Conservation (phyloP, 2,113 vertebrate species). For the Theristicus caerulescens region DNA sequence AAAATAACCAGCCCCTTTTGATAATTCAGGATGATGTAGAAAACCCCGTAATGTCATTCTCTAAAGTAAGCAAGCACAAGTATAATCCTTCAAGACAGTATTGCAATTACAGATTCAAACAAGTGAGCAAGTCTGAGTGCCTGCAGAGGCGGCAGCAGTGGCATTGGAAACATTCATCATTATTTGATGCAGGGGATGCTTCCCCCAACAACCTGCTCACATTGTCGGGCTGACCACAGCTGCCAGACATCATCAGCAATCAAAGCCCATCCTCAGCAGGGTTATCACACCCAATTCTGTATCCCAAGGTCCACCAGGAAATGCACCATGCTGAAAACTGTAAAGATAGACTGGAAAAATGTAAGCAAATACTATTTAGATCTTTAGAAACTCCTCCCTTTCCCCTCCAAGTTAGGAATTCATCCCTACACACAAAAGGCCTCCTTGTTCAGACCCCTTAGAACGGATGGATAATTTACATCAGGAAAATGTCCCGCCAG, state of each 20-base stretch:
- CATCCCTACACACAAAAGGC: constrained; percentile 60
- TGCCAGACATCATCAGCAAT: neutral
- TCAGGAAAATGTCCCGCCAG: constrained; percentile 58
- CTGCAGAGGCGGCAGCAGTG: neutral
- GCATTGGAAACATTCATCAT: rapidly evolving
- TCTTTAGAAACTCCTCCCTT: constrained; percentile 34
- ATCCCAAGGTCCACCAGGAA: neutral
- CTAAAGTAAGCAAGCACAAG: neutral
- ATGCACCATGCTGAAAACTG: neutral
- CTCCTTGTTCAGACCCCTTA: constrained; percentile 61
- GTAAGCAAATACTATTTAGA: constrained; percentile 19
- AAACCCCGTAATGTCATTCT: neutral
- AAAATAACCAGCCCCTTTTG: neutral
- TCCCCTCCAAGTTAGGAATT: constrained; percentile 55
- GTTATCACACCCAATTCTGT: rapidly evolving
- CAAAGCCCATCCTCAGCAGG: neutral
- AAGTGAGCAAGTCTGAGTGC: neutral
- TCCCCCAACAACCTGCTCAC: neutral
- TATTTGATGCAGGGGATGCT: neutral
- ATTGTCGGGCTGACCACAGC: neutral
- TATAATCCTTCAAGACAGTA: neutral
- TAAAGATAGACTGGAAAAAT: constrained; percentile 29
- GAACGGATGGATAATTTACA: constrained; percentile 72
- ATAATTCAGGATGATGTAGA: neutral
- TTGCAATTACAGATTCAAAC: neutral